A percentile compares a stretch with the other conserved stretches of the same genome.
phyloP scores from a whole-genome alignment of 2,888 invertebrate genomes.

The Eristalis tenax region DNA sequence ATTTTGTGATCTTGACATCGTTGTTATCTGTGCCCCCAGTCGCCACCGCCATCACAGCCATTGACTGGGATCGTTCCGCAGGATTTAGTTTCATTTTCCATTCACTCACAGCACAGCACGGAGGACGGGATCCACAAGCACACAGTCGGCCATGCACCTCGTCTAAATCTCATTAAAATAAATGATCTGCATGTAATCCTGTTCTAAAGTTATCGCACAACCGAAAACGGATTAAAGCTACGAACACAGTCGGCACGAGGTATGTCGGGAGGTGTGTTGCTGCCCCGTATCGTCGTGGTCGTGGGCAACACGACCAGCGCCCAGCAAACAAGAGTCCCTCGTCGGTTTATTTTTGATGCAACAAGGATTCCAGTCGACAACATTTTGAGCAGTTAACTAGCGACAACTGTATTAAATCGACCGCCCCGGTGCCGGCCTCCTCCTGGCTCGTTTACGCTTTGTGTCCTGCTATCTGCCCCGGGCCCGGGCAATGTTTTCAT shows the following conservation, averaged over 20 bases:
- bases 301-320: not conserved
- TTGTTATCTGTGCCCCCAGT: conserved; percentile 2
- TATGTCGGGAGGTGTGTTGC: not conserved
- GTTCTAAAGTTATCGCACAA: conserved; percentile 52
- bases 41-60: not conserved
- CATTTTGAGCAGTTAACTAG: conserved; percentile 57
- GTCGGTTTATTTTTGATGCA: conserved; percentile 47
- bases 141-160: conserved; percentile 62
- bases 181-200: conserved; percentile 75
- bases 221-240: conserved; percentile 58
- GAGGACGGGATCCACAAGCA: not conserved
- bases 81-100: conserved; percentile 35
- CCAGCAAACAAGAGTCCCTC: not conserved
- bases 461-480: not conserved
- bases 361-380: conserved; percentile 54
- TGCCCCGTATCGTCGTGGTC: conserved; percentile 6
- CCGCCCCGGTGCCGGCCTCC: conserved; percentile 39
- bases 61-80: not conserved
- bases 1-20: conserved; percentile 37
- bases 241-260: conserved; percentile 3
- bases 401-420: conserved; percentile 55
- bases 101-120: not conserved
- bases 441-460: conserved; percentile 11
- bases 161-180: conserved; percentile 78
- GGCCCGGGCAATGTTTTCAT: conserved; percentile 32